Evolutionary conservation across 2,113 vertebrate genomes (phyloP), one percentile per base, ranked within the genome.

Genomic region (Hippotragus niger): DNA sequence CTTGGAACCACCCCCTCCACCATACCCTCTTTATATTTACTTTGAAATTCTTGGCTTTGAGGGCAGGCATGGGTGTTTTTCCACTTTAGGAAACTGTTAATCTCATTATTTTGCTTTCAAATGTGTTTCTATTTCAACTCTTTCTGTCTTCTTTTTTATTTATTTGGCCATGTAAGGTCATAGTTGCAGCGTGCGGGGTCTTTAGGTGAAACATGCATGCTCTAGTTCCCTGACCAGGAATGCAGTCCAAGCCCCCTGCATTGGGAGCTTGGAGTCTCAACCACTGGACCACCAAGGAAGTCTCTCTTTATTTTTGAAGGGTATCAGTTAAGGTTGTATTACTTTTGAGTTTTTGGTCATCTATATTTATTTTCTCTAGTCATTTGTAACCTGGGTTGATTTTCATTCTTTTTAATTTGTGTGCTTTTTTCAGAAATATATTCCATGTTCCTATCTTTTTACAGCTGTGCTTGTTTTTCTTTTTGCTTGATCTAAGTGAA

Each of bases 1-100:
- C 64, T 36, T 14, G 17, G 8, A 10, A 33, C 16, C 0, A 0
- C 16, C 17, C 11, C 12, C 6, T 27, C 81, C 52, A 7, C 25
- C 1, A 10, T 25, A 27, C 3, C 1, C 17, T 0, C 33, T 83
- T 43, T 83, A 52, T 1, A 60, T 19, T 90, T 43, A 45, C 7
- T 17, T 86, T 47, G 62, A 76, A 25, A 58, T 64, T 62, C 27
- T 53, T 86, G 33, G 27, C 27, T 84, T 84, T 71, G 0, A 45
- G 13, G 0, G 2, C 11, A 12, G 31, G n/a, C 9, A 31, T 7
- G 17, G 14, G 4, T 45, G 7, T 21, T 29, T 94, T 62, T 36
- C 3, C 5, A 27, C 57, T 83, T 83, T 11, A 40, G 17, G 85
- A 45, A 45, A 40, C 45, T 50, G 50, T 64, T 83, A 62, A 55